Base-by-base conservation (phyloP, 2,113 vertebrate species). In the Epinephelus cyanopodus region DNA sequence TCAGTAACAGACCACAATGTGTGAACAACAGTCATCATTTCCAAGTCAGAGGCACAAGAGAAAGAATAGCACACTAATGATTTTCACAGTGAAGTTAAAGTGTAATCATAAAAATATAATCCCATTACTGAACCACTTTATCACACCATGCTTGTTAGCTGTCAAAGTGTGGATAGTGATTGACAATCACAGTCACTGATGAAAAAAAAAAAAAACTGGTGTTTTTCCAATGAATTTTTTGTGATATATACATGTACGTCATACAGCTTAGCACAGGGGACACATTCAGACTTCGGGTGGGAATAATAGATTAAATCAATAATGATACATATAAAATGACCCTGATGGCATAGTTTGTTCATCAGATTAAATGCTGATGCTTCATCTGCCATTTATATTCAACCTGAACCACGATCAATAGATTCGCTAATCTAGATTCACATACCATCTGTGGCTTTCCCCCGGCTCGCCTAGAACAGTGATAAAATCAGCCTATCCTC, bases 371-470 rank as follows among this genome's bases (percentile, higher is more conserved):
- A 77, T 70, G 58, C 13, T 58, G 78, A 81, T 50, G 37, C 54
- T 29, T 64, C 65, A 78, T 82, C 80, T 91, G 85, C 50, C 63
- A 79, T 75, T 78, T 21, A 68, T 27, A 72, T 63, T 79, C 54
- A 79, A 77, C 69, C 56, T 61, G 37, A 86, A 58, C 53, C 57
- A 65, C 33, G 77, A 86, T 87, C 79, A 77, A 88, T 84, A 66
- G 48, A n/a, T 50, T 56, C 5, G 5, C 82, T 79, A 77, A 87
- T 90, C 72, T 74, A 74, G 48, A 80, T 71, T 67, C 63, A 63
- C 56, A 47, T 48, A 54, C 66, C 84, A 89, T 82, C 84, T 91
- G 89, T 79, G 71, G 53, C 70, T 75, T 71, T 61, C 11, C 60
- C 68, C 45, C 27, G 12, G 67, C 47, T 75, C 12, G 37, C 37